These are phyloP conservation scores for Malachius bipustulatus DNA, from an alignment of 2,888 invertebrate genomes.

Conservation along the genomic window DNA sequence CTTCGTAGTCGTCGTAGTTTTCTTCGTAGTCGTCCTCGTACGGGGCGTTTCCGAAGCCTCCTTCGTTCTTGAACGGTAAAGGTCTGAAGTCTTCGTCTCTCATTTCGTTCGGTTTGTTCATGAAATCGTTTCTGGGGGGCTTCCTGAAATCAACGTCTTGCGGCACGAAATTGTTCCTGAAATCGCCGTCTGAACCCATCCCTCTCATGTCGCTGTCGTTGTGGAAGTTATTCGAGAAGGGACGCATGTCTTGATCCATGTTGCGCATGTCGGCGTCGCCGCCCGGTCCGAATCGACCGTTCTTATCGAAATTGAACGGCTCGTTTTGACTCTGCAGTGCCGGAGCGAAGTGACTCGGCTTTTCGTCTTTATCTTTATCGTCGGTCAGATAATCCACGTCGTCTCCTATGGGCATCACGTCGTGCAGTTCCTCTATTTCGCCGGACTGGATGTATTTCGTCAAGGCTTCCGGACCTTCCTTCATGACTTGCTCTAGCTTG, in stretches of 20 bases:
- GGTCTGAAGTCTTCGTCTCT: slow-evolving; percentile 28
- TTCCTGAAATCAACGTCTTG: slow-evolving; percentile 23
- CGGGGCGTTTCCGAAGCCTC: slow-evolving; percentile 15
- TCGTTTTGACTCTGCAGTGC: neutral
- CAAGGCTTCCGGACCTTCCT: slow-evolving; percentile 64
- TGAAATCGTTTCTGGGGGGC: slow-evolving; percentile 26
- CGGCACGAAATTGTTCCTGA: slow-evolving; percentile 19
- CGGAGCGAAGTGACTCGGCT: neutral
- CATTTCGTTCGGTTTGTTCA: slow-evolving; percentile 21
- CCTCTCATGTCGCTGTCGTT: slow-evolving; percentile 25
- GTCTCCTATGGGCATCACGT: slow-evolving; percentile 60
- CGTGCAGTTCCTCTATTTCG: slow-evolving; percentile 67
- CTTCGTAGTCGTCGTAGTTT: slow-evolving; percentile 28
- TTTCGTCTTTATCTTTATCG: slow-evolving; percentile 36
- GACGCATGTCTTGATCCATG: slow-evolving; percentile 29
- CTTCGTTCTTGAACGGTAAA: too few relatives aligned
- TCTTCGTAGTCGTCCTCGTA: slow-evolving; percentile 36
- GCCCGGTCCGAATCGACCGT: neutral
- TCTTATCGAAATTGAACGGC: neutral
- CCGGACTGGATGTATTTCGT: slow-evolving; percentile 69
- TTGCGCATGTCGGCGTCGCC: slow-evolving; percentile 20
- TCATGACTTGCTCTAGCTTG: slow-evolving; percentile 61
- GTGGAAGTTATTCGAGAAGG: slow-evolving; percentile 11
- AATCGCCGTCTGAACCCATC: slow-evolving; percentile 25
- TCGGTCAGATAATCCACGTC: slow-evolving; percentile 40